Base-by-base conservation (phyloP, 1,140 invertebrate genomes). In the Orius laevigatus region DNA sequence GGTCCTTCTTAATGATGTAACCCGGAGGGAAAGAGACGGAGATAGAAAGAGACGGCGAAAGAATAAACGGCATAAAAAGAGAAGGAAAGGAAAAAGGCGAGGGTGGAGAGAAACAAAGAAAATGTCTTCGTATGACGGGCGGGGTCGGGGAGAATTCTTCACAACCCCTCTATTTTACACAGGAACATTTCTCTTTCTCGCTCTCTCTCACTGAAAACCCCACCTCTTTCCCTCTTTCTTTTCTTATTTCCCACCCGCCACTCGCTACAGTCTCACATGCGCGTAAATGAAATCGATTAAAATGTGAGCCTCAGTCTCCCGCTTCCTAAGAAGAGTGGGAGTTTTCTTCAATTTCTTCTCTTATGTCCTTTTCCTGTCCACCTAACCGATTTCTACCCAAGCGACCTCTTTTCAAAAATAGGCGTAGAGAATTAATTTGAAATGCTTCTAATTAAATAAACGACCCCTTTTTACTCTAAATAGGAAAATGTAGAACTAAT, bases 201-300 rank as follows among this genome's bases (percentile, higher is more conserved):
- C 40, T 48, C 46, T 31, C 32, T 31, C 32, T 19, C 36, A 14
- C 19, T 42, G 16, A 12, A 16, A 42, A 14, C 18, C 12, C 18
- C 5, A 8, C 16, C 16, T 16, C 40, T 39, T 41, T 53, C 52
- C 15, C 41, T 49, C 47, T 53, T 53, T 53, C 52, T 53, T 53
- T 46, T 53, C 46, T 53, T 48, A 49, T 48, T 50, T 46, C 48
- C 48, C 39, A 34, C 10, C 12, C 18, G 40, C 40, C 40, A 18
- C 12, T 46, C 46, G 52, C 52, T 53, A 53, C 52, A 53, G 52
- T 54, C 50, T 54, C 52, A 55, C 53, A 56, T 51, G 50, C 53
- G 50, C 53, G 50, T 50, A 54, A 52, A 54, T 54, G 52, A 54
- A 54, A 54, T 54, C 52, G 52, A 54, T 54, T 54, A 54, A 54